phyloP scores from a whole-genome alignment of 2,797 vertebrate genomes.

The Takifugu ocellatus region DNA sequence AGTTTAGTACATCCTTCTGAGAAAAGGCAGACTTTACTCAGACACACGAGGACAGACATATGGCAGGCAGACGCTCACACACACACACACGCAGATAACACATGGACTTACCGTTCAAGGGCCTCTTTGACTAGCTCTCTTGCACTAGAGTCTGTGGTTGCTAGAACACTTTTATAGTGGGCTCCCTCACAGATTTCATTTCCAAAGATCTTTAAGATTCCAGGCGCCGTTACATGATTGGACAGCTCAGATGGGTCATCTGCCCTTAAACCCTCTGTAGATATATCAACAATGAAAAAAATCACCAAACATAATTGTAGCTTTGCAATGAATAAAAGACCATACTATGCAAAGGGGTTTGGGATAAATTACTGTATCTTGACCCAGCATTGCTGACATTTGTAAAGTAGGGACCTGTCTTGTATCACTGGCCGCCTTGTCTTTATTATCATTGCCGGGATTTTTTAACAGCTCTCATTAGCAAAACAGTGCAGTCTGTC shows the following conservation, averaged over 20 bases:
- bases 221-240: constrained; percentile 79
- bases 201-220: constrained; percentile 83
- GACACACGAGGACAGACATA: constrained; percentile 29
- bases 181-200: constrained; percentile 79
- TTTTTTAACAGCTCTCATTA: no score
- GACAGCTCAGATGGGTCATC: constrained; percentile 80
- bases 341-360: no score
- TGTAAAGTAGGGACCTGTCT: no score
- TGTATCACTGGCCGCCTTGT: no score
- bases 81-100: constrained; percentile 10
- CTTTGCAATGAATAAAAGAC: constrained; percentile 1
- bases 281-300: constrained; percentile 11
- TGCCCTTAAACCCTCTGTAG: constrained; percentile 25
- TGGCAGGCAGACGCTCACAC: constrained; percentile 39
- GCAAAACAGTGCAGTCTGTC: no score
- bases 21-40: constrained; percentile 17
- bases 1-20: constrained; percentile 21
- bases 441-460: no score
- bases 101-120: constrained; percentile 73
- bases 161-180: constrained; percentile 83
- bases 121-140: constrained; percentile 82
- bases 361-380: no score
- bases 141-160: constrained; percentile 79
- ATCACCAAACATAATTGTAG: background rate
- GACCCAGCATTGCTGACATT: no score